These are phyloP conservation scores for Euschistus heros DNA, from an alignment of 1,140 invertebrate species.

Conservation along the genomic window DNA sequence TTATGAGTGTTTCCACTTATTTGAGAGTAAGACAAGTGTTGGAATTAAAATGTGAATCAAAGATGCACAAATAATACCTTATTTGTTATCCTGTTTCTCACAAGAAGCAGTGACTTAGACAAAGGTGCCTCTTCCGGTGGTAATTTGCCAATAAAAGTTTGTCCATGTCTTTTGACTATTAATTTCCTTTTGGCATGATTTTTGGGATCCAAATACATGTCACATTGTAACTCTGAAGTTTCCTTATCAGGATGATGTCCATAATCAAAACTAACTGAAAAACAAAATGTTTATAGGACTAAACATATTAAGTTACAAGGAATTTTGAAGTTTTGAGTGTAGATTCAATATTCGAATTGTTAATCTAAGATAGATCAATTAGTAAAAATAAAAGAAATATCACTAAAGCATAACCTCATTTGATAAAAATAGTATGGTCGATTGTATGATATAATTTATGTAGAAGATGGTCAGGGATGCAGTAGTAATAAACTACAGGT, in stretches of 20 bases:
- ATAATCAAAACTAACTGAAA: conserved; percentile 4
- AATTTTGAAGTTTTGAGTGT: neutral
- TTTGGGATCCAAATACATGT: neutral
- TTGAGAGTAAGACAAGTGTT: neutral
- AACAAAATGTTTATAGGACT: neutral
- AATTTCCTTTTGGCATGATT: neutral
- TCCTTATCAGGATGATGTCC: neutral
- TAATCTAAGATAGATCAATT: neutral
- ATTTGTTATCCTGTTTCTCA: conserved; percentile 5
- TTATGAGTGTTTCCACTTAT: no score
- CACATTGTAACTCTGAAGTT: neutral
- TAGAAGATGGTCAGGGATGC: no score
- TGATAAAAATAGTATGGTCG: no score
- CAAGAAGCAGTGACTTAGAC: neutral
- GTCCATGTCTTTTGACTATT: neutral
- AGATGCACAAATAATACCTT: no score
- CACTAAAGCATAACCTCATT: neutral
- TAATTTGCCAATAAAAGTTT: neutral
- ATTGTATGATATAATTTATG: no score
- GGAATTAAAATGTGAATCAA: no score
- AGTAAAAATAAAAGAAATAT: neutral
- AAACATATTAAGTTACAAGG: neutral
- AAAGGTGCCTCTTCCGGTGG: neutral
- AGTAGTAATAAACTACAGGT: no score
- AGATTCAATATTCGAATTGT: neutral